Percentiles rank a stretch among this genome's conserved stretches.
These are phyloP conservation scores for Spheniscus mendiculus DNA, from an alignment of 2,113 vertebrate species.

Conservation along the genomic window DNA sequence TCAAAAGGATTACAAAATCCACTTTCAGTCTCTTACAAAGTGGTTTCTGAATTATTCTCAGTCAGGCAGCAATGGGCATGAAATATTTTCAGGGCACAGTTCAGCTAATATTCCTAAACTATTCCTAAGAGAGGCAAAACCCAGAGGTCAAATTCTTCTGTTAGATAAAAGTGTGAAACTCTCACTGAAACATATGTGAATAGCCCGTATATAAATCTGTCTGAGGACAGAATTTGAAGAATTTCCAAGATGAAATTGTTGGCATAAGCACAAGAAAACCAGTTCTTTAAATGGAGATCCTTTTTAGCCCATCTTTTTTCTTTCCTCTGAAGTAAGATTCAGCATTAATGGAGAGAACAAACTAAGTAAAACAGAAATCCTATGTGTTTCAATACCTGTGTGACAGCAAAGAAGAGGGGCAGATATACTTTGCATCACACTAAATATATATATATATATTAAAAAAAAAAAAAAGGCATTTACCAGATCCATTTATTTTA, in stretches of 20 bases:
- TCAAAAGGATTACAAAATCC: slow-evolving; percentile 33
- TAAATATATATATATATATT: neutral
- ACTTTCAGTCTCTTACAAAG: neutral
- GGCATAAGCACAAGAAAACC: neutral
- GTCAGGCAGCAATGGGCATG: neutral
- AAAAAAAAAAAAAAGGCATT: neutral
- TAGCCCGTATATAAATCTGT: slow-evolving; percentile 39
- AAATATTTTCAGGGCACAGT: slow-evolving; percentile 15
- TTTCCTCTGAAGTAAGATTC: neutral
- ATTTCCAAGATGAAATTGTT: slow-evolving; percentile 37
- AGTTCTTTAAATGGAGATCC: neutral
- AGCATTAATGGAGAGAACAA: neutral
- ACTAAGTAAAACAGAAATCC: neutral
- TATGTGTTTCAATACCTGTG: neutral
- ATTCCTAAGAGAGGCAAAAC: slow-evolving; percentile 19
- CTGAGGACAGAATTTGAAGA: slow-evolving; percentile 34
- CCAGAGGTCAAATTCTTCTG: slow-evolving; percentile 56
- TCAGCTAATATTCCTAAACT: slow-evolving; percentile 28
- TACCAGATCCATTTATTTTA: neutral
- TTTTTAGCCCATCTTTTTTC: neutral
- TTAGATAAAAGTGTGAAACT: slow-evolving; percentile 45
- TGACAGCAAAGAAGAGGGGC: neutral
- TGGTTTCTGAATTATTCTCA: neutral
- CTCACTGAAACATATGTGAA: slow-evolving; percentile 42
- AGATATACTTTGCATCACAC: neutral